These are phyloP conservation scores for Microtus richardsoni DNA, from an alignment of 2,113 vertebrate genomes.

Conservation along the genomic window DNA sequence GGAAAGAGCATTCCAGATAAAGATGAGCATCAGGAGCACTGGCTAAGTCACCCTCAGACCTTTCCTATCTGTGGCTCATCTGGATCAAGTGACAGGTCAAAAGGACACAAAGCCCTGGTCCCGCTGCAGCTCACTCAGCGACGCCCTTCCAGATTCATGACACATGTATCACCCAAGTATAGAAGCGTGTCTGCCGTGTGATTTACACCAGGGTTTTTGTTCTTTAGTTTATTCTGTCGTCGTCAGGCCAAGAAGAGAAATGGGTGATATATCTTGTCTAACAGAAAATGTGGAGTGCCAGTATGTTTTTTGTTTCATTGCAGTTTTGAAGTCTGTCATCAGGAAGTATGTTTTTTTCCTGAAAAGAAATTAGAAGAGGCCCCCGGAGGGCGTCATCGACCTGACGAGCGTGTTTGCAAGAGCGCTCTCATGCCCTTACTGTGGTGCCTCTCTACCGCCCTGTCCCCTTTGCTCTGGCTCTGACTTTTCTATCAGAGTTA, in stretches of 20 bases:
- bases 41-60: constrained; percentile 10
- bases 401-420: constrained; percentile 19
- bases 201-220: not conserved
- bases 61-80: constrained; percentile 55
- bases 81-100: constrained; percentile 2
- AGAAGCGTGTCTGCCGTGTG: not conserved
- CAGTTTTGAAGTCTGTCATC: constrained; percentile 37
- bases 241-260: constrained; percentile 14
- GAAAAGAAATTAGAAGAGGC: constrained; percentile 54
- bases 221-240: not conserved
- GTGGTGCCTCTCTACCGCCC: not conserved
- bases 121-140: not conserved
- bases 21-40: not conserved
- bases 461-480: not conserved
- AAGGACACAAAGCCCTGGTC: not conserved
- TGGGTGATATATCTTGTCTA: not conserved
- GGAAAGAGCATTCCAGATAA: not conserved
- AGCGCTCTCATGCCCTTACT: constrained; percentile 5
- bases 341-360: constrained; percentile 57
- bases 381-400: not conserved
- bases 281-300: constrained; percentile 32
- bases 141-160: constrained; percentile 7
- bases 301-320: constrained; percentile 49
- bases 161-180: not conserved
- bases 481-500: constrained; percentile 14